phyloP scores from a whole-genome alignment of 2,888 invertebrate genomes.

The Leptinotarsa peninsularis region DNA sequence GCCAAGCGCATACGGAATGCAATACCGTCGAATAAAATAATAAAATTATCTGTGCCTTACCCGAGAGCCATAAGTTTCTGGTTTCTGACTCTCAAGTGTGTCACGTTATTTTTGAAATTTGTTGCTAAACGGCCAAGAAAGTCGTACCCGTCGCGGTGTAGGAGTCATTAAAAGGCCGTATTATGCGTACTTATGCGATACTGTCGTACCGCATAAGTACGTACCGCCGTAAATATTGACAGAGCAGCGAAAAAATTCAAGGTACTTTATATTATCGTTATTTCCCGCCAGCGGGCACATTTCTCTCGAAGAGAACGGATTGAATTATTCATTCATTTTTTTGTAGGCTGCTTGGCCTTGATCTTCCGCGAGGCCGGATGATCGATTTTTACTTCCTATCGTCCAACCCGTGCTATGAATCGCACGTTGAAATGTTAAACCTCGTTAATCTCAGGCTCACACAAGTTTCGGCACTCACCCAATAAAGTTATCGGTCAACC shows the following conservation, averaged over 20 bases:
- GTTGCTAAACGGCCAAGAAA: conserved; percentile 23
- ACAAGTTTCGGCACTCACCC: too few relatives aligned
- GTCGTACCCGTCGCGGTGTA: conserved; percentile 12
- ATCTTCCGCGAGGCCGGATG: too few relatives aligned
- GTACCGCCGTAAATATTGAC: conserved; percentile 3
- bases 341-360: too few relatives aligned
- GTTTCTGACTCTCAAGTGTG: conserved; percentile 48
- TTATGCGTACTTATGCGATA: conserved; percentile 1
- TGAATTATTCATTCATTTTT: too few relatives aligned
- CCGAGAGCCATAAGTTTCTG: conserved; percentile 45
- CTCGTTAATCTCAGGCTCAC: too few relatives aligned
- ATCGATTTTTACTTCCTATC: too few relatives aligned
- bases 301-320: not conserved
- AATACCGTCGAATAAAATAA: conserved; percentile 49
- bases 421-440: too few relatives aligned
- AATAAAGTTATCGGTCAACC: too few relatives aligned
- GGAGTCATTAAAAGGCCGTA: conserved; percentile 16
- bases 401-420: too few relatives aligned
- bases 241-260: not conserved
- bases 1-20: conserved; percentile 38
- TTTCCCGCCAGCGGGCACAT: not conserved
- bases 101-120: conserved; percentile 41
- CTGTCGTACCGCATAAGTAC: not conserved
- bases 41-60: conserved; percentile 50
- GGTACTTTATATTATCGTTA: conserved; percentile 14